Evolutionary conservation across 2,113 vertebrate species (phyloP).

Genomic region (Thunnus thynnus): DNA sequence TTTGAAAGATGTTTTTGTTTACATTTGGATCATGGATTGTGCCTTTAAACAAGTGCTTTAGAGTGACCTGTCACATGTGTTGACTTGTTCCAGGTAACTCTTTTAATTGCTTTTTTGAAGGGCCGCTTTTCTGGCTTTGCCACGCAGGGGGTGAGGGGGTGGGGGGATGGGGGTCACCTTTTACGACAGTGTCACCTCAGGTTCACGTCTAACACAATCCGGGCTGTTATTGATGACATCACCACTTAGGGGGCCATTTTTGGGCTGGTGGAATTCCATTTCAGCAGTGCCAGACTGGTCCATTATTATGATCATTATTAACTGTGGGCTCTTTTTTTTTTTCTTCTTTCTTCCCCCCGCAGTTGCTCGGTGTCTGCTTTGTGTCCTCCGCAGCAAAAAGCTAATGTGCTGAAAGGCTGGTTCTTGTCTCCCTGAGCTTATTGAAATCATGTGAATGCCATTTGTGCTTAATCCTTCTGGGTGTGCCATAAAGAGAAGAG

Average conservation of each 20-base stretch:
- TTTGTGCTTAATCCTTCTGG: constrained; percentile 85
- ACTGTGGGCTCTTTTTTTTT: constrained; percentile 56
- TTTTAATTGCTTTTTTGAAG: constrained; percentile 47
- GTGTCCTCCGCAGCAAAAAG: constrained; percentile 81
- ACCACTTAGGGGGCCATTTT: constrained; percentile 64
- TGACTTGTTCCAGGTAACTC: constrained; percentile 49
- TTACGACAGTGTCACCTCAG: constrained; percentile 65
- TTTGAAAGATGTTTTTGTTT: constrained; percentile 19
- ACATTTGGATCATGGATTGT: neutral
- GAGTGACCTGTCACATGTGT: constrained; percentile 11
- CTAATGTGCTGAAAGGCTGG: constrained; percentile 85
- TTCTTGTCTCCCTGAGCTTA: constrained; percentile 80
- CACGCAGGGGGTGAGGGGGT: neutral
- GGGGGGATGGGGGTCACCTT: constrained; percentile 46
- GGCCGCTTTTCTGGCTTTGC: constrained; percentile 27
- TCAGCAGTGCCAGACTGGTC: constrained; percentile 67
- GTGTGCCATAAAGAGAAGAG: constrained; percentile 81
- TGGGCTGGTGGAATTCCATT: constrained; percentile 75
- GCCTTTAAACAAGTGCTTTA: neutral
- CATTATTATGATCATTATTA: constrained; percentile 81
- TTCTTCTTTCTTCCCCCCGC: constrained; percentile 47
- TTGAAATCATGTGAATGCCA: constrained; percentile 86
- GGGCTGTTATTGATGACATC: constrained; percentile 76
- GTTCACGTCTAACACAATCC: constrained; percentile 71
- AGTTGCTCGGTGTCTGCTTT: constrained; percentile 79